Percentiles rank a stretch among this genome's conserved stretches.
Evolutionary conservation across 2,113 vertebrate genomes (phyloP).

Genomic region (Caranx melampygus): DNA sequence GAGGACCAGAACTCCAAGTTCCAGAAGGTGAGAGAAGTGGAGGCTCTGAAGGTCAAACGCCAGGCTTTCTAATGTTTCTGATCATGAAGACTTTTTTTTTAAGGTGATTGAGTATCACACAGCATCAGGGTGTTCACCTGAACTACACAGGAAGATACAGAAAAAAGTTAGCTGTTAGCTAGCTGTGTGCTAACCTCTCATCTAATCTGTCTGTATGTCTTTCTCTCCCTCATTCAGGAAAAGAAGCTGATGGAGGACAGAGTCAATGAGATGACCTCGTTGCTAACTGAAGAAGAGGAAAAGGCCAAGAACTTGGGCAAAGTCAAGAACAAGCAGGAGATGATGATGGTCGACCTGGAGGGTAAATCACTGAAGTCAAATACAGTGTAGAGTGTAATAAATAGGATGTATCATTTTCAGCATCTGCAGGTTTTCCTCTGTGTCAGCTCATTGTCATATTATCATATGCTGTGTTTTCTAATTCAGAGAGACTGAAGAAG

Average conservation of each 20-base stretch:
- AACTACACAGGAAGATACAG: background rate
- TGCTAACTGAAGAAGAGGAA: slow-evolving; percentile 96
- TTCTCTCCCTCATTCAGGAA: slow-evolving; percentile 81
- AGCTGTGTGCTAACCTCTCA: background rate
- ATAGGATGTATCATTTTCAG: background rate
- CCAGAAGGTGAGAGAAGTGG: slow-evolving; percentile 85
- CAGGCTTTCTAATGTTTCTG: too few relatives aligned
- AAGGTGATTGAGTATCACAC: background rate
- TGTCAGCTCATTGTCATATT: rapidly evolving
- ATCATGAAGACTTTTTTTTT: background rate
- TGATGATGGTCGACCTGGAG: slow-evolving; percentile 97
- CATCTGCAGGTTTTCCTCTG: background rate
- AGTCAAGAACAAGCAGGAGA: slow-evolving; percentile 97
- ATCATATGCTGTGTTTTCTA: background rate
- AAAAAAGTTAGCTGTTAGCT: background rate
- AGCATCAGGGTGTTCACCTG: background rate
- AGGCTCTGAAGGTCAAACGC: background rate
- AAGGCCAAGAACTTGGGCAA: slow-evolving; percentile 97
- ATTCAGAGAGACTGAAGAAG: slow-evolving; percentile 94
- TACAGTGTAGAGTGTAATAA: background rate
- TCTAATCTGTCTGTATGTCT: background rate
- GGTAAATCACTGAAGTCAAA: slow-evolving; percentile 79
- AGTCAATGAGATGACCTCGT: slow-evolving; percentile 90
- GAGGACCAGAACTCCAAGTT: slow-evolving; percentile 99
- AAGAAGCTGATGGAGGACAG: slow-evolving; percentile 96